Base-by-base conservation (phyloP, 2,888 invertebrate genomes). In the Spisula solida region DNA sequence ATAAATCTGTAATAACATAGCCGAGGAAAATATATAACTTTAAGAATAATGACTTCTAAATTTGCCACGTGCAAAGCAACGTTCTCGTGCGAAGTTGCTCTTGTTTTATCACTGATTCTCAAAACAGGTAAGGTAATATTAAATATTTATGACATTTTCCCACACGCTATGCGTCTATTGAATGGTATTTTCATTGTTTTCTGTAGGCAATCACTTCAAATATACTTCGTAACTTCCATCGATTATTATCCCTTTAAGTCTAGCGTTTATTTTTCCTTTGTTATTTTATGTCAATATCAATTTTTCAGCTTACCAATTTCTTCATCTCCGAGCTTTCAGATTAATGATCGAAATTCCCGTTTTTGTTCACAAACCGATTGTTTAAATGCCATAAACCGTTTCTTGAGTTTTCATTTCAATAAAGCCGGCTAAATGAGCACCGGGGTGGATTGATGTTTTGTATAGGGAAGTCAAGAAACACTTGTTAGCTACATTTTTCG, bases 321-420 rank as follows among this genome's bases (percentile, higher is more conserved):
- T 31, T 75, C 31, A 31, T 75, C 34, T 34, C 75, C 31, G 0
- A 75, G 31, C 34, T 75, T 75, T 75, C 75, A 75, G 31, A 75
- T 75, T 75, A 75, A 75, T 75, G 31, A 75, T 25, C 75, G 75
- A 34, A 31, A 75, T 18, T 18, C 16, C 31, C 75, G 34, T 31
- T 75, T 75, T 75, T 75, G 31, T 75, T 18, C 75, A 18, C 75
- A 34, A 75, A 18, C 34, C 31, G 75, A 75, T 75, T 18, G 18
- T 75, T 75, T 75, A 75, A 70, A 75, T 75, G 75, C 75, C 29
- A 75, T 75, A 75, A 75, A 75, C 29, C 16, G 16, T 31, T 75
- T 70, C 56, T 70, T 70, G 6, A 70, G 70, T 25, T 25, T 2
- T 70, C 70, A 12, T 29, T 70, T 75, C 75, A 75, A 75, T 34